Conservation (phyloP, 2,797 vertebrate genomes). For the Crenichthys baileyi region DNA sequence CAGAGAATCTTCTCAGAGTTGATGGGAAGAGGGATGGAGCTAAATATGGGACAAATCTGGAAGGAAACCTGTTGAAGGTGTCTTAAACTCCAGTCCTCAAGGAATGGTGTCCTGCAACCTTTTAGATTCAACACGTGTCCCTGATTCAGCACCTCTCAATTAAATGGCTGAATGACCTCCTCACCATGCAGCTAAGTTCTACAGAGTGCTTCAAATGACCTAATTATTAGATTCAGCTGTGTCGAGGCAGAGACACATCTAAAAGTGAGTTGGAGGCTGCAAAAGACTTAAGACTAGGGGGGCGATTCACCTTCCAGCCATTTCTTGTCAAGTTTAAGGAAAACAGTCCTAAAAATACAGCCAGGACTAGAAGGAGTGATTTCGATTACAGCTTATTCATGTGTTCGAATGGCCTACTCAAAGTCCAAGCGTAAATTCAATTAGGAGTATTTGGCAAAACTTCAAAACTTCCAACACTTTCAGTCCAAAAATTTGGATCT, state of each 20-base stretch:
- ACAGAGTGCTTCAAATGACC: neutral
- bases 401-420: neutral
- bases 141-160: neutral
- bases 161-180: neutral
- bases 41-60: too few relatives aligned
- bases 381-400: neutral
- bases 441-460: neutral
- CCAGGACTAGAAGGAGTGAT: neutral
- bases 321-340: neutral
- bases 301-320: neutral
- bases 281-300: neutral
- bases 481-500: neutral
- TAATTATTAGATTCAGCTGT: neutral
- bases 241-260: neutral
- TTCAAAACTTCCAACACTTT: neutral
- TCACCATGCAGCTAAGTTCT: neutral
- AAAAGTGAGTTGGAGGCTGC: neutral
- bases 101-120: too few relatives aligned
- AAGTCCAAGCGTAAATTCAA: neutral
- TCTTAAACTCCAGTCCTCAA: too few relatives aligned
- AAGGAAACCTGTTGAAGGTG: too few relatives aligned
- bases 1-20: too few relatives aligned
- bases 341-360: neutral
- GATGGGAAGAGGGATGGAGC: too few relatives aligned
- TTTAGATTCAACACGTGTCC: too few relatives aligned